These are phyloP conservation scores for Bucorvus abyssinicus DNA, from an alignment of 2,797 vertebrate species.

Conservation along the genomic window DNA sequence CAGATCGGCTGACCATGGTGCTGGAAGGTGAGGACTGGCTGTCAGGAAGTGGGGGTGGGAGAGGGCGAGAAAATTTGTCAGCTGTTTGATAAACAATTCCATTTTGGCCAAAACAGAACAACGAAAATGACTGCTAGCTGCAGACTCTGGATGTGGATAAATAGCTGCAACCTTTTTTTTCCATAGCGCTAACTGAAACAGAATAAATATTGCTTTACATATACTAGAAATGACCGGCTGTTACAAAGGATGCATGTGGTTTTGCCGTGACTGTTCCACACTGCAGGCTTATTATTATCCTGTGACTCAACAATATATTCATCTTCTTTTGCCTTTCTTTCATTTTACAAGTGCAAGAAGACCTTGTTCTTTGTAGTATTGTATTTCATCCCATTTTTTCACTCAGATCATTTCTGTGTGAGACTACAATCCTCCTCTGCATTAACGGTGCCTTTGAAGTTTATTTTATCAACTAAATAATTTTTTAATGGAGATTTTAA, in stretches of 20 bases:
- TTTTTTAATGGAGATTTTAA: background rate
- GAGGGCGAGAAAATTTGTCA: background rate
- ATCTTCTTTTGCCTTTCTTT: background rate
- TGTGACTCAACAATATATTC: background rate
- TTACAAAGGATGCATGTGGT: background rate
- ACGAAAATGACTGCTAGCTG: background rate
- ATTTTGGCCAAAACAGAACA: background rate
- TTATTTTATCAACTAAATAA: background rate
- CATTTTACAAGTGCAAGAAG: background rate
- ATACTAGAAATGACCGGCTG: background rate
- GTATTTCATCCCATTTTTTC: background rate
- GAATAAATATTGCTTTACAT: background rate
- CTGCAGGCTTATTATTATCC: background rate
- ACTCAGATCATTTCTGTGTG: background rate
- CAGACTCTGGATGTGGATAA: background rate
- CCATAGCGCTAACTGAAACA: background rate
- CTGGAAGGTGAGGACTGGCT: background rate
- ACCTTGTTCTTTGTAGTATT: background rate
- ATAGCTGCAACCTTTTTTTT: background rate
- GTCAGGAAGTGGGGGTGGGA: too few relatives aligned
- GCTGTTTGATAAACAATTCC: background rate
- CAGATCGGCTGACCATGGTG: accelerated
- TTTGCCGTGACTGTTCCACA: background rate
- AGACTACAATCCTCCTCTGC: background rate
- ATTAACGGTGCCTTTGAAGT: background rate